These are phyloP conservation scores for Xenops minutus DNA, from an alignment of 2,797 vertebrate genomes.

Conservation along the genomic window DNA sequence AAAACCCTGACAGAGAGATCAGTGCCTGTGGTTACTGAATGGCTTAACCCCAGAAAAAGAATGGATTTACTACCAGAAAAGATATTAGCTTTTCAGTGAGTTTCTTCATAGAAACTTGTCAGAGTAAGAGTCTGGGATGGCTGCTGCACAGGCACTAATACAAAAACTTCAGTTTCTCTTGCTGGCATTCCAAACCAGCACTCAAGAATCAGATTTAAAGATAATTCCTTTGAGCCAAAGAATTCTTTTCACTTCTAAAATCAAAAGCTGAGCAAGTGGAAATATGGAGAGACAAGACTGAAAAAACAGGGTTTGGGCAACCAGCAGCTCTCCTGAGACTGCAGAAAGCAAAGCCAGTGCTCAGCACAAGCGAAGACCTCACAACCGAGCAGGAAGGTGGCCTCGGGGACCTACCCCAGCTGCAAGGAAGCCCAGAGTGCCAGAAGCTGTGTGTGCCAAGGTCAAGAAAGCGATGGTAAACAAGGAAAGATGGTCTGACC, in stretches of 20 bases:
- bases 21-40: neutral
- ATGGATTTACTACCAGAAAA: neutral
- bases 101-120: neutral
- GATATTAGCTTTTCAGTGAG: neutral
- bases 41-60: neutral
- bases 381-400: neutral
- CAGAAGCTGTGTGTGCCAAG: accelerated
- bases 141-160: neutral
- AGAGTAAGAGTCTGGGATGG: neutral
- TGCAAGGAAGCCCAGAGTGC: neutral
- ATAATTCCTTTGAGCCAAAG: neutral
- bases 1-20: neutral
- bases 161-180: neutral
- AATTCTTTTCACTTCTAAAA: neutral
- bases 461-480: neutral
- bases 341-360: neutral
- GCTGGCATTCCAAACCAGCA: neutral
- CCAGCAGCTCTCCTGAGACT: neutral
- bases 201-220: neutral
- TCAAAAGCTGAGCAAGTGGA: neutral
- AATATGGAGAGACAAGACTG: neutral
- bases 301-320: neutral
- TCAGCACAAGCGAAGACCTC: neutral
- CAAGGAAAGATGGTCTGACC: neutral
- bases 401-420: neutral